A percentile compares a stretch with the other conserved stretches of the same genome.
Conservation (phyloP, 1,140 invertebrate species). For the Eulimnadia texana region DNA sequence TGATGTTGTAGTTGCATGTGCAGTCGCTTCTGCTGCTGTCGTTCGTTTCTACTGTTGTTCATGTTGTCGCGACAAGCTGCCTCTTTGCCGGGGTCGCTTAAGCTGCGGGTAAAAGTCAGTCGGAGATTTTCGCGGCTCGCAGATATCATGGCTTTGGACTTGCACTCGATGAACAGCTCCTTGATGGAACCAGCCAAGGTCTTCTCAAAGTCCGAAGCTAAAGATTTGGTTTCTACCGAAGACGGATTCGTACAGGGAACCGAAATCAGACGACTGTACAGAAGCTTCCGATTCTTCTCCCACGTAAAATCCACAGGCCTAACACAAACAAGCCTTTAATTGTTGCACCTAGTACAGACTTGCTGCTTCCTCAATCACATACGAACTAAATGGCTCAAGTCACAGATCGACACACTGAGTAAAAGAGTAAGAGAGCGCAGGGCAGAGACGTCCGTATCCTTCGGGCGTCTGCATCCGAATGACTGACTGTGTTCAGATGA, state of each 20-base stretch:
- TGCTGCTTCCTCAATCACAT: too few species aligned
- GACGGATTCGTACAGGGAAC: background rate
- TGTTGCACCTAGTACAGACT: too few species aligned
- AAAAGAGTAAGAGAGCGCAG: too few species aligned
- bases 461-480: too few species aligned
- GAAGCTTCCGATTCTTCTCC: background rate
- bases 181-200: background rate
- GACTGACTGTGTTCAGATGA: too few species aligned
- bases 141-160: background rate
- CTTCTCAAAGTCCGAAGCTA: background rate
- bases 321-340: too few species aligned
- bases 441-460: too few species aligned
- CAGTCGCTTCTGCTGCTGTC: background rate
- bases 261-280: background rate
- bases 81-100: conserved; percentile 42
- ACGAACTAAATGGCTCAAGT: too few species aligned
- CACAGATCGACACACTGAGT: too few species aligned
- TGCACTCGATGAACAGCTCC: background rate
- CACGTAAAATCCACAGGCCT: background rate
- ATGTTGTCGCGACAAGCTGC: background rate
- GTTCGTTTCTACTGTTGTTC: background rate
- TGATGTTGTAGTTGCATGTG: conserved; percentile 13
- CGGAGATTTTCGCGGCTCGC: conserved; percentile 36
- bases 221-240: background rate
- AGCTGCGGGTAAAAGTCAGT: conserved; percentile 40